These are phyloP conservation scores for Psammodynastes pulverulentus DNA, from an alignment of 2,113 vertebrate genomes.

Conservation along the genomic window DNA sequence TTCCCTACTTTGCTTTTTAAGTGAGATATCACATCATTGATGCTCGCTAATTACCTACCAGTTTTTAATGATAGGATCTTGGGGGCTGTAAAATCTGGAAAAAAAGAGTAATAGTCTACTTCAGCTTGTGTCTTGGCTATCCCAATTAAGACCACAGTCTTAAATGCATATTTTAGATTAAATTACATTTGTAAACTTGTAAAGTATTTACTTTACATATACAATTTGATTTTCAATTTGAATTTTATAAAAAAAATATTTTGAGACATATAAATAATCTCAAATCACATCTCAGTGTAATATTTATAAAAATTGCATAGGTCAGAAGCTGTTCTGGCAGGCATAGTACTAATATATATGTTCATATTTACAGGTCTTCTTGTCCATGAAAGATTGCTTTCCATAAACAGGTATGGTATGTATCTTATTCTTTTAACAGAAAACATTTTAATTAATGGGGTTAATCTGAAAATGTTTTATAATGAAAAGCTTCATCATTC, in stretches of 20 bases:
- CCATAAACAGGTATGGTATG: background rate
- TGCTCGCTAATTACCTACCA: too few species aligned
- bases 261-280: background rate
- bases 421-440: background rate
- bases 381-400: background rate
- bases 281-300: slow-evolving; percentile 24
- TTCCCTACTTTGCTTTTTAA: too few species aligned
- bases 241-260: slow-evolving; percentile 6
- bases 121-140: background rate
- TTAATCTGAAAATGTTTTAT: background rate
- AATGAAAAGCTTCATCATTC: background rate
- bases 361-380: background rate
- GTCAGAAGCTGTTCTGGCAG: background rate
- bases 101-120: too few species aligned
- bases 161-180: slow-evolving; percentile 21
- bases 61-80: too few species aligned
- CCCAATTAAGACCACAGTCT: slow-evolving; percentile 12
- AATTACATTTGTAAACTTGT: slow-evolving; percentile 17
- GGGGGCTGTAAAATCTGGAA: too few species aligned
- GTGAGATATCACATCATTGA: too few species aligned
- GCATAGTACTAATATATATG: background rate
- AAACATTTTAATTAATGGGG: background rate
- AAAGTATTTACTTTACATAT: background rate
- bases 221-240: background rate
- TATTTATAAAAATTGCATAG: background rate